A percentile compares a stretch with the other conserved stretches of the same genome.
Conservation (phyloP, 2,888 invertebrate species). For the Auanema freiburgensis region DNA sequence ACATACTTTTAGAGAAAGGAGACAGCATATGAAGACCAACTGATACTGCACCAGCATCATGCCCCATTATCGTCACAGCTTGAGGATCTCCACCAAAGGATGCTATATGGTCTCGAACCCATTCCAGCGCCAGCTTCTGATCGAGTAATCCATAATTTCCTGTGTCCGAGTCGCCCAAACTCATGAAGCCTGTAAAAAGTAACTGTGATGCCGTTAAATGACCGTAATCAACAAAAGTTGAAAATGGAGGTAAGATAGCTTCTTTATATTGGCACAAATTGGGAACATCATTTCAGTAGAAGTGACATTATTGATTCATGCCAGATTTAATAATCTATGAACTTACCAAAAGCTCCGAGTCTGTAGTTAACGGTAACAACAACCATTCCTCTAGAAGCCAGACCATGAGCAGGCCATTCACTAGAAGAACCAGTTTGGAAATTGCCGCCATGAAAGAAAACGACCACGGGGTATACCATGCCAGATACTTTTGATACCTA, state of each 20-base stretch:
- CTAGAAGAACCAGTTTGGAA: slow-evolving; percentile 68
- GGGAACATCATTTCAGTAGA: background rate
- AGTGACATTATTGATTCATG: background rate
- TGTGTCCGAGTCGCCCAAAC: slow-evolving; percentile 68
- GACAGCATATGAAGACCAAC: slow-evolving; percentile 68
- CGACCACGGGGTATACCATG: slow-evolving; percentile 68
- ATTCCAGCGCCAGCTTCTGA: slow-evolving; percentile 67
- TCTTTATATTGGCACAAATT: slow-evolving; percentile 2
- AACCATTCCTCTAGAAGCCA: slow-evolving; percentile 69
- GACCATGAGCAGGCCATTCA: slow-evolving; percentile 68
- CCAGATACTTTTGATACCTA: slow-evolving; percentile 49
- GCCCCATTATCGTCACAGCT: slow-evolving; percentile 80
- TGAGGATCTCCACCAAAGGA: slow-evolving; percentile 81
- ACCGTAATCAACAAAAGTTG: background rate
- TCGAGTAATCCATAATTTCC: slow-evolving; percentile 70
- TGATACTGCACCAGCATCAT: slow-evolving; percentile 73
- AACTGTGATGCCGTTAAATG: background rate
- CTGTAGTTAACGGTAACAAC: slow-evolving; percentile 71
- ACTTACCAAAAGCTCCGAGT: slow-evolving; percentile 68
- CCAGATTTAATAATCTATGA: background rate
- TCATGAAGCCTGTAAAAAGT: slow-evolving; percentile 68
- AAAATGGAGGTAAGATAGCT: background rate
- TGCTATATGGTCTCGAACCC: slow-evolving; percentile 75
- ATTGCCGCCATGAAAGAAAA: slow-evolving; percentile 70
- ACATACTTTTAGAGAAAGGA: slow-evolving; percentile 58